These are phyloP conservation scores for Gonioctena quinquepunctata DNA, from an alignment of 1,140 invertebrate species.

Conservation along the genomic window DNA sequence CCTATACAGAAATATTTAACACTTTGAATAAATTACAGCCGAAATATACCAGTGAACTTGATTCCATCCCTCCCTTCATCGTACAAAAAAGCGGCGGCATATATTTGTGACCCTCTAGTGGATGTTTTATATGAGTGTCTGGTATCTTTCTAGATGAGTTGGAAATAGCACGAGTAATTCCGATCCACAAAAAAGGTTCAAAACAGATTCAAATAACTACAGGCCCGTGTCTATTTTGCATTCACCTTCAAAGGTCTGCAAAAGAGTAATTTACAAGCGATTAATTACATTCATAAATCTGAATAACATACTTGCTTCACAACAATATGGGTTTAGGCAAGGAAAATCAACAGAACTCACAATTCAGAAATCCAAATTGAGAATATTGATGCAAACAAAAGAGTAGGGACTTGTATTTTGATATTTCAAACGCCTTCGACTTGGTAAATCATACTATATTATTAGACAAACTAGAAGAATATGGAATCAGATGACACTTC, in stretches of 20 bases:
- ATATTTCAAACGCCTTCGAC: constrained; percentile 10
- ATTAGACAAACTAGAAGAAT: constrained; percentile 11
- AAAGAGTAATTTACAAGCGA: constrained; percentile 7
- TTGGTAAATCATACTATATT: background rate
- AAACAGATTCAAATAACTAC: constrained; percentile 17
- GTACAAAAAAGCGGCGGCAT: background rate
- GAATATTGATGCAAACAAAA: background rate
- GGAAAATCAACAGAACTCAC: background rate
- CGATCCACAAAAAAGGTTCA: constrained; percentile 11
- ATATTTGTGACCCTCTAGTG: background rate
- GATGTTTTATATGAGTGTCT: background rate
- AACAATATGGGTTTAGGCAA: constrained; percentile 3
- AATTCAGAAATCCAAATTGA: background rate
- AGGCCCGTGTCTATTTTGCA: constrained; percentile 3
- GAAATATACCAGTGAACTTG: background rate
- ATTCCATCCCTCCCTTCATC: background rate
- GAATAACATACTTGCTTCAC: constrained; percentile 5
- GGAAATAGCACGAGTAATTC: constrained; percentile 1
- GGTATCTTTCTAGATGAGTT: constrained; percentile 15
- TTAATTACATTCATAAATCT: background rate
- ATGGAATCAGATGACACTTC: constrained; percentile 11
- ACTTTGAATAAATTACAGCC: background rate
- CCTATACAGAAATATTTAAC: background rate
- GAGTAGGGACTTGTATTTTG: background rate
- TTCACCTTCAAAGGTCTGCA: constrained; percentile 3